phyloP scores from a whole-genome alignment of 2,113 vertebrate species.

The Petromus typicus region DNA sequence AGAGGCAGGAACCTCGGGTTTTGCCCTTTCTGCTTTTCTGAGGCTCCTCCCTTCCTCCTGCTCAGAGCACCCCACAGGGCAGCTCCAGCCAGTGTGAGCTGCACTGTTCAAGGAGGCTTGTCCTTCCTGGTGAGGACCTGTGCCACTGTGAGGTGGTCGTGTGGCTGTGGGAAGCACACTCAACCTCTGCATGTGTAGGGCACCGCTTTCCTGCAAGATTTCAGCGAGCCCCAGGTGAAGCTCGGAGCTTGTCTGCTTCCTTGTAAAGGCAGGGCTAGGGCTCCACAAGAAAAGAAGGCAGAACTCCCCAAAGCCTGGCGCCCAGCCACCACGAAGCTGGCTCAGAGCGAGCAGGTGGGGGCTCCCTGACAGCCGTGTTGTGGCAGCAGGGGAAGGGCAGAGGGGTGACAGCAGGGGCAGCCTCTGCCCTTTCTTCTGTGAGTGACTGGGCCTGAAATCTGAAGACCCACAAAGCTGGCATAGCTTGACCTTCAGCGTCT shows the following conservation, averaged over 20 bases:
- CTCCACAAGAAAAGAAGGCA: not conserved
- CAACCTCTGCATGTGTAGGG: not conserved
- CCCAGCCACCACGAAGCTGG: not conserved
- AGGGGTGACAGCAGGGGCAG: slow-evolving; percentile 11
- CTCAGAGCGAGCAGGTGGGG: not conserved
- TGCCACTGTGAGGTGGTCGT: not conserved
- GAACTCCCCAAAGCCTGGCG: not conserved
- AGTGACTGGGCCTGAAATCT: slow-evolving; percentile 1
- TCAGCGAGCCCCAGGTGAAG: not conserved
- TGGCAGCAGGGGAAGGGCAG: slow-evolving; percentile 56
- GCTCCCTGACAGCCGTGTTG: not conserved
- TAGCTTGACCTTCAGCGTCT: slow-evolving; percentile 16
- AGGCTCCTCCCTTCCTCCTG: not conserved
- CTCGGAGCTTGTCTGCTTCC: not conserved
- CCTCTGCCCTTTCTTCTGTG: slow-evolving; percentile 53
- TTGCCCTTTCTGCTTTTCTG: not conserved
- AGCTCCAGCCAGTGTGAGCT: not conserved
- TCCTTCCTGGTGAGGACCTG: not conserved
- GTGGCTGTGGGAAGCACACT: too few relatives aligned
- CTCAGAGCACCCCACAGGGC: accelerated
- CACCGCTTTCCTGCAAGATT: not conserved
- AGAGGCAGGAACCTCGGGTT: not conserved
- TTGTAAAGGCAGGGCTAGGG: not conserved
- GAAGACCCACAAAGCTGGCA: slow-evolving; percentile 28
- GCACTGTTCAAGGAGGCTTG: accelerated